Conservation (phyloP, 2,797 vertebrate genomes). For the Furcifer pardalis region DNA sequence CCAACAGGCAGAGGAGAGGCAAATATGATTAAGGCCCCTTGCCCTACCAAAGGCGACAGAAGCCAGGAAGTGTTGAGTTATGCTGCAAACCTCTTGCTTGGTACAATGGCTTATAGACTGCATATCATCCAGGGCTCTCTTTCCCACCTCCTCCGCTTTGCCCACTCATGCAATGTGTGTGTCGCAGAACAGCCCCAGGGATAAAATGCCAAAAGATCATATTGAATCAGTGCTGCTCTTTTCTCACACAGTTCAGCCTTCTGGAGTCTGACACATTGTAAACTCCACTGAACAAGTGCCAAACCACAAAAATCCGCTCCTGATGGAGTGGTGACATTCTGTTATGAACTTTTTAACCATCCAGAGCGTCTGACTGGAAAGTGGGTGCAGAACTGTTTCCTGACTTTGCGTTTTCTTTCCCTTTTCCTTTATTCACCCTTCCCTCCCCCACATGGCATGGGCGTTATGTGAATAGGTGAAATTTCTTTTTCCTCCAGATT, state of each 20-base stretch:
- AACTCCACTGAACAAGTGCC: slow-evolving; percentile 50
- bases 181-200: neutral
- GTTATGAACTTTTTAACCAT: slow-evolving; percentile 6
- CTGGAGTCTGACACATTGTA: slow-evolving; percentile 46
- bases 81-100: neutral
- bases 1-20: neutral
- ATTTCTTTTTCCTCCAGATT: neutral
- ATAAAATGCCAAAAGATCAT: slow-evolving; percentile 34
- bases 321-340: slow-evolving; percentile 38
- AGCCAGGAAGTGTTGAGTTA: neutral
- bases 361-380: slow-evolving; percentile 23
- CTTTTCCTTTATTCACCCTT: slow-evolving; percentile 25
- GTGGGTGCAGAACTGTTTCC: slow-evolving; percentile 18
- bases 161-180: neutral
- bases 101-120: neutral
- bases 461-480: neutral
- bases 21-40: neutral
- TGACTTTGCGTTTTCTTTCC: slow-evolving; percentile 26
- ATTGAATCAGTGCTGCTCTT: slow-evolving; percentile 52
- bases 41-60: neutral
- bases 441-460: neutral
- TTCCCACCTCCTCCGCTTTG: slow-evolving; percentile 23
- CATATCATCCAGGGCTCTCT: slow-evolving; percentile 16
- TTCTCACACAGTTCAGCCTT: slow-evolving; percentile 45
- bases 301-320: slow-evolving; percentile 54